Conservation (phyloP, 1,140 invertebrate genomes). For the Ips typographus region DNA sequence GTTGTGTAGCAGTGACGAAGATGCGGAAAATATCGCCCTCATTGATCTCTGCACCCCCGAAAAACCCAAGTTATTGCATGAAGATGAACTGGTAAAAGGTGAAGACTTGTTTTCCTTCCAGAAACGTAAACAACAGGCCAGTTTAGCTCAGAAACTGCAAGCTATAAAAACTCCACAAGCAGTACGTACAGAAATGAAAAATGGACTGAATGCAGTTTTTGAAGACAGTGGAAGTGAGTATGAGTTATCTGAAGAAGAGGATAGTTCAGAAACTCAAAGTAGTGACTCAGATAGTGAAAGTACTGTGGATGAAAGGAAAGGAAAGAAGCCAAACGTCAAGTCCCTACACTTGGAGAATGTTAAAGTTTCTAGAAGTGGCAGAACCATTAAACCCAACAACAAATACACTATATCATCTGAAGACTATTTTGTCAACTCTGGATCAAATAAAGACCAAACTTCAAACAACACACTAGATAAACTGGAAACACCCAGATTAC, state of each 20-base stretch:
- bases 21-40: slow-evolving; percentile 10
- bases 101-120: slow-evolving; percentile 43
- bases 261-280: slow-evolving; percentile 33
- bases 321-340: slow-evolving; percentile 4
- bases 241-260: slow-evolving; percentile 32
- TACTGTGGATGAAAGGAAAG: slow-evolving; percentile 7
- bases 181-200: slow-evolving; percentile 36
- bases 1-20: slow-evolving; percentile 26
- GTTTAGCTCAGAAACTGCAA: slow-evolving; percentile 34
- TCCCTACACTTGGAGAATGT: slow-evolving; percentile 15
- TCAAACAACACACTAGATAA: slow-evolving; percentile 81
- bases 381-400: slow-evolving; percentile 24
- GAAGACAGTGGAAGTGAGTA: slow-evolving; percentile 42
- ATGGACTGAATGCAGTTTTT: slow-evolving; percentile 33
- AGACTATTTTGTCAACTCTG: slow-evolving; percentile 65
- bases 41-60: slow-evolving; percentile 14
- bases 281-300: not conserved
- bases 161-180: slow-evolving; percentile 39
- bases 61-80: slow-evolving; percentile 39
- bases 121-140: slow-evolving; percentile 34
- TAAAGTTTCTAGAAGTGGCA: slow-evolving; percentile 10
- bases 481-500: slow-evolving; percentile 70
- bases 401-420: slow-evolving; percentile 64
- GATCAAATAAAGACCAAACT: slow-evolving; percentile 64
- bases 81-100: slow-evolving; percentile 40